Conservation (phyloP, 2,888 invertebrate genomes). For the Lucinisca nassula region DNA sequence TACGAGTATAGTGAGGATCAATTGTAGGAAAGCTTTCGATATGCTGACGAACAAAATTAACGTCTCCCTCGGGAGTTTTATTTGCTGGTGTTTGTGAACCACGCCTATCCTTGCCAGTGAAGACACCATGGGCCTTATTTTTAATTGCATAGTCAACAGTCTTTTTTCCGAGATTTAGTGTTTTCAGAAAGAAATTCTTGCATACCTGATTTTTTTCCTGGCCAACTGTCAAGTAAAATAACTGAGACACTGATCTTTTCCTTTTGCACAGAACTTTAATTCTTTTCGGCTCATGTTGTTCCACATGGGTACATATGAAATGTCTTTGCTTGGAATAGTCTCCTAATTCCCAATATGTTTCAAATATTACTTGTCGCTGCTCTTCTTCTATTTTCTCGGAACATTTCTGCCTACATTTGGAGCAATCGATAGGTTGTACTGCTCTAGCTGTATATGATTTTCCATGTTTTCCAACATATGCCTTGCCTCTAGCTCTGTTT, state of each 20-base stretch:
- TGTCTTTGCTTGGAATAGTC: constrained; percentile 66
- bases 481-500: constrained; percentile 63
- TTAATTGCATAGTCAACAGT: constrained; percentile 63
- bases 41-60: constrained; percentile 47
- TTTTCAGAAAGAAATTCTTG: constrained; percentile 63
- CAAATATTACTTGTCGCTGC: constrained; percentile 59
- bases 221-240: background rate
- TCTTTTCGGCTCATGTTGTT: constrained; percentile 51
- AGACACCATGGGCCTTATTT: constrained; percentile 59
- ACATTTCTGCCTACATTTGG: constrained; percentile 64
- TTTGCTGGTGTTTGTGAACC: constrained; percentile 64
- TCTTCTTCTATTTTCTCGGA: constrained; percentile 62
- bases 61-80: constrained; percentile 38
- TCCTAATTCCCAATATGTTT: constrained; percentile 63
- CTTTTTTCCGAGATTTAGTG: constrained; percentile 65
- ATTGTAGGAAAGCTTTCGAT: constrained; percentile 33
- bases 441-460: constrained; percentile 51
- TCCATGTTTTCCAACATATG: constrained; percentile 52
- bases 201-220: constrained; percentile 8
- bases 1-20: constrained; percentile 27
- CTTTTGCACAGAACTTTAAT: constrained; percentile 30
- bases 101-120: constrained; percentile 62
- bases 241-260: constrained; percentile 41
- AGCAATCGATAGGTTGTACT: constrained; percentile 53
- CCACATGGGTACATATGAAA: constrained; percentile 65